phyloP scores from a whole-genome alignment of 35 echinoderm and acorn worm genomes.

The Anneissia japonica region DNA sequence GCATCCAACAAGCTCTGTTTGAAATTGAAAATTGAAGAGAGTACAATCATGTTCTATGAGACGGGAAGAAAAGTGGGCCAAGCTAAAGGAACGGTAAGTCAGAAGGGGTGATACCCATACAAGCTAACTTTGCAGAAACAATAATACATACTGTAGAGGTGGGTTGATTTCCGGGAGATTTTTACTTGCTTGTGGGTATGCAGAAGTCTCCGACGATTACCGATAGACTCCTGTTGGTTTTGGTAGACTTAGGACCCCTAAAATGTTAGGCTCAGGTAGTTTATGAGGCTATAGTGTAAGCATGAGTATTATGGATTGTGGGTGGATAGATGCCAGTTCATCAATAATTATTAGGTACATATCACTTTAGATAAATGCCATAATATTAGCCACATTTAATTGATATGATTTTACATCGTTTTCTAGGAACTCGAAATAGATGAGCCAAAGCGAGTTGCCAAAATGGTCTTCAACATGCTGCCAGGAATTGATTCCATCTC shows the following conservation, averaged over 20 bases:
- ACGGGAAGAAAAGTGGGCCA: constrained; percentile 52
- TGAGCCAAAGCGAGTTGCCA: constrained; percentile 75
- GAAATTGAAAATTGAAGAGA: constrained; percentile 72
- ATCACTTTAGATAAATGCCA: too few species aligned
- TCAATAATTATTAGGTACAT: too few species aligned
- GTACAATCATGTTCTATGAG: constrained; percentile 65
- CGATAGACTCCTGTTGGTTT: too few species aligned
- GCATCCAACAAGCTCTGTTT: constrained; percentile 80
- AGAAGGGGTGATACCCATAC: not conserved
- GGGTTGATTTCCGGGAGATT: not conserved
- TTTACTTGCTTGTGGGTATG: not conserved
- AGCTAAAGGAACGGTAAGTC: constrained; percentile 45
- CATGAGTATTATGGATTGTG: too few species aligned
- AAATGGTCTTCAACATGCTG: constrained; percentile 64
- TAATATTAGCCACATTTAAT: too few species aligned
- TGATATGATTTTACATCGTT: not conserved
- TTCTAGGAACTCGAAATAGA: constrained; percentile 68
- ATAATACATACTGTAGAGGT: too few species aligned
- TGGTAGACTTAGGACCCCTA: too few species aligned
- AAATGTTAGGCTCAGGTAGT: too few species aligned
- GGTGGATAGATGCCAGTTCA: too few species aligned
- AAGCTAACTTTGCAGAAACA: not conserved
- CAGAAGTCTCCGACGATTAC: too few species aligned
- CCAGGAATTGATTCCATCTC: constrained; percentile 47
- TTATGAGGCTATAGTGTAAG: too few species aligned